Conservation (phyloP, 2,797 vertebrate genomes). For the Zalophus californianus region DNA sequence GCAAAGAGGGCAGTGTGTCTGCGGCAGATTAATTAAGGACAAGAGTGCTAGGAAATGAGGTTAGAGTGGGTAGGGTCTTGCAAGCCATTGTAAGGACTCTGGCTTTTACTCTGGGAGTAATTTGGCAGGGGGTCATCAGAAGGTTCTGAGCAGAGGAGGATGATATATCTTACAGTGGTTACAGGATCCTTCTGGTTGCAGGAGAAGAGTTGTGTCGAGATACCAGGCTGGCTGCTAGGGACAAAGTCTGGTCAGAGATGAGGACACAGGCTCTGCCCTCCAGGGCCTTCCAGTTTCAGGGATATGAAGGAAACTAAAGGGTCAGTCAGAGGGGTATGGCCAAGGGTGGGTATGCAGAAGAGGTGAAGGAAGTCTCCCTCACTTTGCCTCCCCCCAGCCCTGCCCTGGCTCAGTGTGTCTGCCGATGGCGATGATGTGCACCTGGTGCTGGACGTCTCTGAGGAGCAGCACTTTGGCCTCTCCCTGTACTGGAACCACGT, state of each 20-base stretch:
- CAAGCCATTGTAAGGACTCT: not conserved
- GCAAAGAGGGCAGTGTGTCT: not conserved
- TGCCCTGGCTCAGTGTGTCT: conserved; percentile 83
- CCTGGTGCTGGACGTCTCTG: conserved; percentile 75
- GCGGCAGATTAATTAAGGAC: not conserved
- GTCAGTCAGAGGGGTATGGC: not conserved
- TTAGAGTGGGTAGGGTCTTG: not conserved
- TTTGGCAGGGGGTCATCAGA: not conserved
- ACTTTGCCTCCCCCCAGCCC: conserved; percentile 51
- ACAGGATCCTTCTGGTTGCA: not conserved
- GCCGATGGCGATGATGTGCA: conserved; percentile 68
- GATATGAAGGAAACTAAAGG: not conserved
- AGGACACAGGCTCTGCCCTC: not conserved
- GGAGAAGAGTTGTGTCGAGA: not conserved
- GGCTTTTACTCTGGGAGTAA: not conserved
- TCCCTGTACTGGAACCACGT: conserved; percentile 83
- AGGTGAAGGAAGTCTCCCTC: not conserved
- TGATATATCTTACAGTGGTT: not conserved
- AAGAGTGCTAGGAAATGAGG: not conserved
- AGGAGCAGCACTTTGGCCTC: conserved; percentile 78
- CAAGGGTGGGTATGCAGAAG: not conserved
- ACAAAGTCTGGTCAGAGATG: not conserved
- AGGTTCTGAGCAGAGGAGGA: not conserved
- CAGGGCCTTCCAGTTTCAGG: not conserved
- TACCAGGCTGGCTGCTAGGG: not conserved